Base-by-base conservation (phyloP, 2,888 invertebrate genomes). In the Stenotaenia linearis region DNA sequence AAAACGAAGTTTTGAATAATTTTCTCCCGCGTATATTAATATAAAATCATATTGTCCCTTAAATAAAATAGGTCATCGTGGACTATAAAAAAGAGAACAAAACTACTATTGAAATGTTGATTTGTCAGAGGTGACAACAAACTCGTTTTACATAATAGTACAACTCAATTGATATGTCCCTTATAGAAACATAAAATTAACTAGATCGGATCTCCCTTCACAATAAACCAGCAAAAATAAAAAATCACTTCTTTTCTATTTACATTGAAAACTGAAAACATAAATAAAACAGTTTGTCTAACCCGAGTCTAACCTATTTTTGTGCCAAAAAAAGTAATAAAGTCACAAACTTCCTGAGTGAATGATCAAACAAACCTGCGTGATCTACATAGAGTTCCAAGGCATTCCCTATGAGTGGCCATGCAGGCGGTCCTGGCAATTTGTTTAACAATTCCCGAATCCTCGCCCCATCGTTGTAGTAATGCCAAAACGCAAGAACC, bases 351-450 rank as follows among this genome's bases (percentile, higher is more conserved):
- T 23, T 23, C 23, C 18, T 23, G 18, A 18, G 18, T 23, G 9
- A 56, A 23, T 56, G 21, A 69, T 28, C 28, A 69, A 25, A 69
- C 69, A 28, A 25, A 89, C 90, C 90, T 84, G 89, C 89, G 81
- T 89, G 89, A 83, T 89, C 89, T 45, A 89, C 89, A 84, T 89
- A 89, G 82, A 90, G 86, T 84, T 91, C 90, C 78, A 90, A 87
- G 28, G 89, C 88, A 85, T 91, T 90, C n/a, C 91, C 91, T 79
- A 91, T 84, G 21, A 91, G 83, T 0, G 91, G 91, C 78, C 90
- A 83, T 3, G 89, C 86, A 0, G 88, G 86, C 10, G 91, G 91
- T 77, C 91, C 90, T 9, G 90, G 90, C 79, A 91, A 89, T 83
- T 87, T 87, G 69, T 88, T 87, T 79, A 90, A 12, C 25, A 69